phyloP scores from a whole-genome alignment of 2,888 invertebrate species.

The Tinea trinotella region DNA sequence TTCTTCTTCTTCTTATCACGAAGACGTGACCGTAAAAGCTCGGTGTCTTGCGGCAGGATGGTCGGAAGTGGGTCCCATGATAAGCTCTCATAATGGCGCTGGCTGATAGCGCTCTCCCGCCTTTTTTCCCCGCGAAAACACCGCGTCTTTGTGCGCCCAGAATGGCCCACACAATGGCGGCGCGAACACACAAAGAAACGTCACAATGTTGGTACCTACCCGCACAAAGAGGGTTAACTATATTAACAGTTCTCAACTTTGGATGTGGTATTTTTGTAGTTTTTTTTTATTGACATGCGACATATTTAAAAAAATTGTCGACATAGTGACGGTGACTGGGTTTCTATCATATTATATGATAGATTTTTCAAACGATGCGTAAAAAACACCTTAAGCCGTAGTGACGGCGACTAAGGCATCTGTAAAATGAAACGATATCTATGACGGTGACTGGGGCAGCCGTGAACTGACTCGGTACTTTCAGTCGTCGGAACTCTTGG shows the following conservation, averaged over 20 bases:
- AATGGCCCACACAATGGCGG: conserved; percentile 6
- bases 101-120: conserved; percentile 67
- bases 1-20: conserved; percentile 1
- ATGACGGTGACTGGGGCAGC: too few relatives aligned
- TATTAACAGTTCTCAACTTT: neutral
- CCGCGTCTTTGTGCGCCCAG: conserved; percentile 9
- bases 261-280: conserved; percentile 7
- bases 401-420: too few relatives aligned
- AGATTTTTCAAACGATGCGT: too few relatives aligned
- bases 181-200: neutral
- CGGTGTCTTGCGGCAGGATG: conserved; percentile 40
- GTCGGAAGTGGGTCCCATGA: conserved; percentile 52
- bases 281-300: too few relatives aligned
- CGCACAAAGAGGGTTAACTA: neutral
- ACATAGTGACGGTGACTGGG: too few relatives aligned
- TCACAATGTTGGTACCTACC: too few relatives aligned
- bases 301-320: too few relatives aligned
- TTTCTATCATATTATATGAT: too few relatives aligned
- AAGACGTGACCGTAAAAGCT: conserved; percentile 65
- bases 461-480: too few relatives aligned
- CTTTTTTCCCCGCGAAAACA: conserved; percentile 49
- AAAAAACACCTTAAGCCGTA: too few relatives aligned
- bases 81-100: conserved; percentile 69
- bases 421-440: too few relatives aligned
- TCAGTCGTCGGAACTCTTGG: too few relatives aligned